Percentiles rank a stretch among this genome's conserved stretches.
Conservation (phyloP, 2,113 vertebrate species). For the Oreochromis spilurus region DNA sequence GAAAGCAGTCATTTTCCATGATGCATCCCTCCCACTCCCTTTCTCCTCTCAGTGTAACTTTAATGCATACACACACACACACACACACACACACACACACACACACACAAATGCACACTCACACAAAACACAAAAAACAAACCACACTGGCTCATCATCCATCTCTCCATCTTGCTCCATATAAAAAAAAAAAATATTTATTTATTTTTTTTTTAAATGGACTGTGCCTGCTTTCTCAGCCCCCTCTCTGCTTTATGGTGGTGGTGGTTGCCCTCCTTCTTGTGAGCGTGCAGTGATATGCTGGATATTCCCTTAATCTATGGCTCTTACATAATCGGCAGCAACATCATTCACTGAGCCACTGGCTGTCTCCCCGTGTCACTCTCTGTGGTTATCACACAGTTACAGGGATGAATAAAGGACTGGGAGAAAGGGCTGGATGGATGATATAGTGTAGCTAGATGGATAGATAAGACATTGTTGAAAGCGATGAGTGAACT, state of each 20-base stretch:
- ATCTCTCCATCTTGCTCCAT: constrained; percentile 7
- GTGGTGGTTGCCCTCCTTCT: constrained; percentile 48
- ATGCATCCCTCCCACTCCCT: constrained; percentile 60
- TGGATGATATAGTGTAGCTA: constrained; percentile 7
- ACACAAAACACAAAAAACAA: background rate
- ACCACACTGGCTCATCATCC: background rate
- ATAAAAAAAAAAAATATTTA: background rate
- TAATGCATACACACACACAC: background rate
- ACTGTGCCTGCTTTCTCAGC: constrained; percentile 23
- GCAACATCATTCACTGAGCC: constrained; percentile 55
- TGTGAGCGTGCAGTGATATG: constrained; percentile 55
- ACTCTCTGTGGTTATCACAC: constrained; percentile 63
- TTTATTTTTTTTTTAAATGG: background rate
- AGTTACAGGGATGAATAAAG: constrained; percentile 44
- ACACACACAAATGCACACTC: background rate
- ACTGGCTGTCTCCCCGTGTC: constrained; percentile 69
- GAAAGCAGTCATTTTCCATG: constrained; percentile 67
- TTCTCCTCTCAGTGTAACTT: constrained; percentile 34
- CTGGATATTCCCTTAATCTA: constrained; percentile 72
- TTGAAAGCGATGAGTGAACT: background rate
- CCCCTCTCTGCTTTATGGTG: constrained; percentile 21
- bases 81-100: no score
- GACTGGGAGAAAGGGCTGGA: constrained; percentile 21
- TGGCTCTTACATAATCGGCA: constrained; percentile 67
- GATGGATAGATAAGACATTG: constrained; percentile 8